phyloP scores from a whole-genome alignment of 2,113 vertebrate species.

The Pipra filicauda region DNA sequence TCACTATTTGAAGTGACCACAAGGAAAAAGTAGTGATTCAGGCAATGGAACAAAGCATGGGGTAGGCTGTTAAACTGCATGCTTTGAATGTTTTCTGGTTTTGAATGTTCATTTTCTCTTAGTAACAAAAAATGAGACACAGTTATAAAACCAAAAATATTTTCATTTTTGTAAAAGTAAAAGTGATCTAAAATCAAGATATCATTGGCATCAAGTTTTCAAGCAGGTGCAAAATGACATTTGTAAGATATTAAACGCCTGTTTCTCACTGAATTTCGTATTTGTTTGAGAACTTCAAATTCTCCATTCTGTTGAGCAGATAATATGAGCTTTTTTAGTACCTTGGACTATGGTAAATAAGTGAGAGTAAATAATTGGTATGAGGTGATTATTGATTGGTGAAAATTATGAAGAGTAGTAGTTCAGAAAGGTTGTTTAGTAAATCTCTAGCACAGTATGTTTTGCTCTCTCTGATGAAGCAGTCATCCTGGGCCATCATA shows the following conservation, averaged over 20 bases:
- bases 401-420: not conserved
- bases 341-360: not conserved
- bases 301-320: not conserved
- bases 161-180: not conserved
- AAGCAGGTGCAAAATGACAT: not conserved
- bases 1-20: not conserved
- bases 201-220: not conserved
- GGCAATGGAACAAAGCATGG: not conserved
- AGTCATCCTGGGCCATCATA: not conserved
- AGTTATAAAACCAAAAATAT: not conserved
- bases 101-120: not conserved
- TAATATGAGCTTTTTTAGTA: not conserved
- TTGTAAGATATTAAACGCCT: not conserved
- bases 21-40: not conserved
- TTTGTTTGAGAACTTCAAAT: not conserved
- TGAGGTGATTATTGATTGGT: not conserved
- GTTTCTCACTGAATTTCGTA: not conserved
- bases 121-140: not conserved
- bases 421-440: not conserved
- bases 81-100: not conserved
- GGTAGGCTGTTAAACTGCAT: not conserved
- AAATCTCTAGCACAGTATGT: not conserved
- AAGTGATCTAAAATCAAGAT: not conserved
- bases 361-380: not conserved
- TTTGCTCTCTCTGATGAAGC: not conserved